These are phyloP conservation scores for Synanthedon andrenaeformis DNA, from an alignment of 2,888 invertebrate species.

Conservation along the genomic window DNA sequence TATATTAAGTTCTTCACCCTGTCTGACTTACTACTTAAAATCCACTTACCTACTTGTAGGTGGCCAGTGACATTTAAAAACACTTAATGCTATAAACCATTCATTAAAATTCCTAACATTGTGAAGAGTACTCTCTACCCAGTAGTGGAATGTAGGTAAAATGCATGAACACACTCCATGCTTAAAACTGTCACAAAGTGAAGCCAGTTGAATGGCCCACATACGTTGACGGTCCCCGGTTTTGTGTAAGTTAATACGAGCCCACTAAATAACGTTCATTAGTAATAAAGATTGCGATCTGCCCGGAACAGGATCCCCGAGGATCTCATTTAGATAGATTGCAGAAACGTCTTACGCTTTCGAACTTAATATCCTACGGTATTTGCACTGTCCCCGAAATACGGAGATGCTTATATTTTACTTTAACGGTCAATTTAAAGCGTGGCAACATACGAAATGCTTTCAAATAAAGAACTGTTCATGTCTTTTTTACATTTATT, in stretches of 20 bases:
- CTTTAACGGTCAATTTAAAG: neutral
- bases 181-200: no score
- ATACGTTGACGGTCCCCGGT: neutral
- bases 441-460: no score
- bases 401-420: neutral
- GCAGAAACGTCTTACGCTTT: neutral
- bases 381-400: neutral
- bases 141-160: no score
- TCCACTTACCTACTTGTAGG: no score
- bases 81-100: no score
- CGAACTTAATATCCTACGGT: neutral
- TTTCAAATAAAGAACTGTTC: neutral
- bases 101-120: no score
- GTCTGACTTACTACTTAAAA: no score
- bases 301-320: constrained; percentile 3
- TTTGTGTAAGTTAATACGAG: constrained; percentile 11
- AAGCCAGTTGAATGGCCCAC: neutral
- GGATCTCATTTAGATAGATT: constrained; percentile 1
- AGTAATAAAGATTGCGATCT: constrained; percentile 25
- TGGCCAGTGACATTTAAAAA: no score
- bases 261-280: constrained; percentile 36
- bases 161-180: no score
- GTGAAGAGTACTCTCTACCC: no score
- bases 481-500: no score
- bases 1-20: no score